phyloP scores from a whole-genome alignment of 2,113 vertebrate genomes.

The Tychaedon coryphoeus region DNA sequence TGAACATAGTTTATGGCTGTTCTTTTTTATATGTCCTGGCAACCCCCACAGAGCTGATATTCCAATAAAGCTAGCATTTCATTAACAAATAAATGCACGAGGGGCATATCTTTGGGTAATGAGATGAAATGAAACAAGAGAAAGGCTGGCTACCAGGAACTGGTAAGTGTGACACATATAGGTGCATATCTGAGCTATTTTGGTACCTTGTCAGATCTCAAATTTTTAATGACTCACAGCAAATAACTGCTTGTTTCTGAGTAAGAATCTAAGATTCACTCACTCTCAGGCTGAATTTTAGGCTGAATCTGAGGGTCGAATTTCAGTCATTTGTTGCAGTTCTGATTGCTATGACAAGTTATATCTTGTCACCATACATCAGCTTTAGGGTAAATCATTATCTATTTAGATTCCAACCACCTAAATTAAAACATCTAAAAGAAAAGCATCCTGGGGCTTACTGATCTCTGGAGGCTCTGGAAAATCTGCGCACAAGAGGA shows the following conservation, averaged over 20 bases:
- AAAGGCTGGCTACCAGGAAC: background rate
- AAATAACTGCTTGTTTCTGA: background rate
- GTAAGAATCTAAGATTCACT: background rate
- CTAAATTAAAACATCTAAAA: background rate
- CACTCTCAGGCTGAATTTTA: background rate
- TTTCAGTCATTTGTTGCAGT: background rate
- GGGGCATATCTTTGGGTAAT: background rate
- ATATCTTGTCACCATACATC: background rate
- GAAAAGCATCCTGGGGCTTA: background rate
- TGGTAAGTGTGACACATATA: background rate
- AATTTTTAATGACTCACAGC: background rate
- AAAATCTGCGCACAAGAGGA: background rate
- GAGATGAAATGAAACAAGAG: background rate
- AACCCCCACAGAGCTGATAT: slow-evolving; percentile 22
- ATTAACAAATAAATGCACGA: slow-evolving; percentile 34
- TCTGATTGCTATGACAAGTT: background rate
- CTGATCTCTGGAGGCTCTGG: background rate
- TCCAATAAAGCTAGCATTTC: slow-evolving; percentile 6
- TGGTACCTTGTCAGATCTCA: background rate
- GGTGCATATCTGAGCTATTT: background rate
- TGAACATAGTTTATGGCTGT: slow-evolving; percentile 22
- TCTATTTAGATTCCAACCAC: background rate
- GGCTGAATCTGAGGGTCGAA: background rate
- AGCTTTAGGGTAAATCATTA: background rate
- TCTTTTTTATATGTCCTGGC: slow-evolving; percentile 33